phyloP scores from a whole-genome alignment of 1,140 invertebrate genomes.

The Caenorhabditis latens region DNA sequence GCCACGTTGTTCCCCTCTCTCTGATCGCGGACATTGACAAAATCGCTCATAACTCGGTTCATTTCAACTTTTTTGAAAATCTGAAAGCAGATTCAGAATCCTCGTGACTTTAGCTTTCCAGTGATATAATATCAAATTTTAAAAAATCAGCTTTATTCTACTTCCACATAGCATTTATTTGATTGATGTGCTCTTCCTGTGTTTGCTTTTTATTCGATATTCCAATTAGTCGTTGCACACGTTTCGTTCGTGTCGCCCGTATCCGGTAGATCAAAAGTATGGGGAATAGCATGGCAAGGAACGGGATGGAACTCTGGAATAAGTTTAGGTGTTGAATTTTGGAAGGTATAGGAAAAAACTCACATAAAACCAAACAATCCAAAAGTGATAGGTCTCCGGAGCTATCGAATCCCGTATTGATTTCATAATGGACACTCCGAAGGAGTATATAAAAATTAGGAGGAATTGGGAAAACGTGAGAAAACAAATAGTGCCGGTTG shows the following conservation, averaged over 20 bases:
- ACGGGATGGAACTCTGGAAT: neutral
- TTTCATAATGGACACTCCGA: constrained; percentile 23
- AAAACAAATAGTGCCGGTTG: constrained; percentile 34
- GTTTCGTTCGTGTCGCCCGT: neutral
- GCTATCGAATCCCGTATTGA: neutral
- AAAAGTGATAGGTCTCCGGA: neutral
- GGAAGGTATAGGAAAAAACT: neutral
- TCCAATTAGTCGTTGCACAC: neutral
- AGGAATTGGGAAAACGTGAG: constrained; percentile 1
- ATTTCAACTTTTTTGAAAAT: too few relatives aligned
- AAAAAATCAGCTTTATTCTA: too few relatives aligned
- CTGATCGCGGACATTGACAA: too few relatives aligned
- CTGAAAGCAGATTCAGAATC: too few relatives aligned
- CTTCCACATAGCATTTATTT: constrained; percentile 18
- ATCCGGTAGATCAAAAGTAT: neutral
- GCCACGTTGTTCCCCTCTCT: too few relatives aligned
- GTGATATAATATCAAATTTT: too few relatives aligned
- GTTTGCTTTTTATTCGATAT: neutral
- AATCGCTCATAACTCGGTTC: too few relatives aligned
- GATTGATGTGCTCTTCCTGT: constrained; percentile 10
- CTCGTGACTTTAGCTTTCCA: too few relatives aligned
- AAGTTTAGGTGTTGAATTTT: neutral
- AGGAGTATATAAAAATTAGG: neutral
- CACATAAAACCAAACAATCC: constrained; percentile 12
- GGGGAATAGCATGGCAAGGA: neutral